Evolutionary conservation across 2,113 vertebrate genomes (phyloP).

Genomic region (Ginglymostoma cirratum): DNA sequence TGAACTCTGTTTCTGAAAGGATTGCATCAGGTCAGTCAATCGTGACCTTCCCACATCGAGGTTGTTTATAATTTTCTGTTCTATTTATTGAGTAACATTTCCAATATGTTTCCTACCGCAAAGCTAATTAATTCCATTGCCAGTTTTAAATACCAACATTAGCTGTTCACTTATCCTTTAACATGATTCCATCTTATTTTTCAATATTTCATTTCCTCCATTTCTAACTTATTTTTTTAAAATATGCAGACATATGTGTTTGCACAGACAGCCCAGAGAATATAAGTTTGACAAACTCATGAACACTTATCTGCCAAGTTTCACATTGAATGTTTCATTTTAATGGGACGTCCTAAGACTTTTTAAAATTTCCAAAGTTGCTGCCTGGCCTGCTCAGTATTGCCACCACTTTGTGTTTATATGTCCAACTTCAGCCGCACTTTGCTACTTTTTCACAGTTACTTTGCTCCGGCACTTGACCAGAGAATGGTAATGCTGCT

Average conservation of each 20-base stretch:
- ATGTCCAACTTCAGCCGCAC: too few species aligned
- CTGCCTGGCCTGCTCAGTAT: too few species aligned
- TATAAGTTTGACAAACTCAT: too few species aligned
- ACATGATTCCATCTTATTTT: neutral
- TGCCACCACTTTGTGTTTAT: too few species aligned
- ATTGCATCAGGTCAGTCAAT: neutral
- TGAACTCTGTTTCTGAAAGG: too few species aligned
- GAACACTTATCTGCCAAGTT: neutral
- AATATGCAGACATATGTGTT: too few species aligned
- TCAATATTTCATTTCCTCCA: too few species aligned
- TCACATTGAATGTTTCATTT: neutral
- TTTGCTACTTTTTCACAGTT: neutral
- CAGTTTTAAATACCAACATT: neutral
- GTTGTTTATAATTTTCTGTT: neutral
- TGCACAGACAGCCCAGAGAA: too few species aligned
- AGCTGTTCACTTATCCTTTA: neutral
- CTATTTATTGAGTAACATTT: neutral
- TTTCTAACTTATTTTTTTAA: too few species aligned
- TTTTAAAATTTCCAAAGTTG: too few species aligned
- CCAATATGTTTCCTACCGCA: neutral
- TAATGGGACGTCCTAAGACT: neutral
- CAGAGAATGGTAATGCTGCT: too few species aligned
- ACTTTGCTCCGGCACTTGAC: neutral
- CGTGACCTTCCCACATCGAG: neutral
- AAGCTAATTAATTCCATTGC: neutral